Conservation (phyloP, 2,888 invertebrate genomes). For the Drosophila kuntzei region DNA sequence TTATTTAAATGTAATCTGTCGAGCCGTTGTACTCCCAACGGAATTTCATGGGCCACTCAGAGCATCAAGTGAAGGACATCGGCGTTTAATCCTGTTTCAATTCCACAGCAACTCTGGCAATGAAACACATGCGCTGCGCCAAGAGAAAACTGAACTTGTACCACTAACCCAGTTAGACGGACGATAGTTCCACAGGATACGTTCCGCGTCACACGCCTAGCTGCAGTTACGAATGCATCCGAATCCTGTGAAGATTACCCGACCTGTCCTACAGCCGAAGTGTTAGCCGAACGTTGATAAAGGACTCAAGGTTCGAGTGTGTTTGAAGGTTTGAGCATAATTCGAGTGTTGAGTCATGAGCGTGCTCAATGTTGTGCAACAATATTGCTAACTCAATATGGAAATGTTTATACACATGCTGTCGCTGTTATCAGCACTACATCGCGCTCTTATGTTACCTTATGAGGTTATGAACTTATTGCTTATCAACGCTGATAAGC, state of each 20-base stretch:
- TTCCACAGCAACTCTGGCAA: constrained; percentile 38
- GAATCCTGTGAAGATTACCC: constrained; percentile 34
- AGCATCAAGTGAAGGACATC: constrained; percentile 29
- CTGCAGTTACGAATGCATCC: constrained; percentile 57
- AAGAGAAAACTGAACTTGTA: constrained; percentile 82
- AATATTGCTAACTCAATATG: constrained; percentile 33
- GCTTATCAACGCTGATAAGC: constrained; percentile 24
- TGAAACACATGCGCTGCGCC: constrained; percentile 62
- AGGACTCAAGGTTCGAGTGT: constrained; percentile 40
- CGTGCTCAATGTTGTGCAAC: constrained; percentile 36
- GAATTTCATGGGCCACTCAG: constrained; percentile 40
- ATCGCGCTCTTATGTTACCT: background rate
- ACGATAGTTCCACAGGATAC: constrained; percentile 47
- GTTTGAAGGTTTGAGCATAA: constrained; percentile 28
- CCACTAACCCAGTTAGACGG: constrained; percentile 83
- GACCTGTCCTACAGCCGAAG: constrained; percentile 25
- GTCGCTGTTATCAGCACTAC: background rate
- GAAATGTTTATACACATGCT: constrained; percentile 9
- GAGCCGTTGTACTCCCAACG: constrained; percentile 44
- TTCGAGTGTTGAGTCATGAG: constrained; percentile 10
- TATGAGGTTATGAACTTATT: background rate
- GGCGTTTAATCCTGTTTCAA: constrained; percentile 45
- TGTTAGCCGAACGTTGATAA: constrained; percentile 11
- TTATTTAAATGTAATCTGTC: constrained; percentile 29
- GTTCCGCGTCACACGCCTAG: constrained; percentile 32